Percentiles rank a stretch among this genome's conserved stretches.
Evolutionary conservation across 1,140 invertebrate species (phyloP).

Genomic region (Drosophila nigromelanica): DNA sequence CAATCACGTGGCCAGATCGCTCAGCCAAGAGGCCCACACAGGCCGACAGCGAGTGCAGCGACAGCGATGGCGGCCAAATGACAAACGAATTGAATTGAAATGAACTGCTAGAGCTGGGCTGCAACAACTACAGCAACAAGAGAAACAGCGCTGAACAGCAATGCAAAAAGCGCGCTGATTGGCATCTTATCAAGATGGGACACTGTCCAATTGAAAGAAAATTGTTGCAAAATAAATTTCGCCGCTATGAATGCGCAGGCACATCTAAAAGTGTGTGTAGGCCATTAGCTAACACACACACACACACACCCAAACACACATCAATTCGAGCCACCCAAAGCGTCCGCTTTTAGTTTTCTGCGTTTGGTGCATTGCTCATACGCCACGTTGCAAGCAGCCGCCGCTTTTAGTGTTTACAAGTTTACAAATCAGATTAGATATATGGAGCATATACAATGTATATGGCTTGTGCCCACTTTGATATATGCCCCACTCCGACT

Average conservation of each 20-base stretch:
- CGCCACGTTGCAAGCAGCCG: slow-evolving; percentile 45
- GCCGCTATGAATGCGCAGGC: slow-evolving; percentile 42
- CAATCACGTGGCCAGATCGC: slow-evolving; percentile 62
- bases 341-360: slow-evolving; percentile 31
- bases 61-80: slow-evolving; percentile 57
- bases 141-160: slow-evolving; percentile 30
- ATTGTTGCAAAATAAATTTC: slow-evolving; percentile 80
- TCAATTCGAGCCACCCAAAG: slow-evolving; percentile 59
- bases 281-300: slow-evolving; percentile 29
- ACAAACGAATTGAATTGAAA: slow-evolving; percentile 82
- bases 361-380: slow-evolving; percentile 52
- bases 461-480: slow-evolving; percentile 51
- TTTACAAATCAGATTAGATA: slow-evolving; percentile 71
- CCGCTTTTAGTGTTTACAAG: slow-evolving; percentile 40
- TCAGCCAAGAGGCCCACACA: slow-evolving; percentile 59
- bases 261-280: slow-evolving; percentile 21
- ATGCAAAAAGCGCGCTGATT: slow-evolving; percentile 75
- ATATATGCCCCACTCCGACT: slow-evolving; percentile 42
- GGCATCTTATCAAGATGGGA: slow-evolving; percentile 83
- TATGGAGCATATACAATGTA: slow-evolving; percentile 48
- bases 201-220: slow-evolving; percentile 81
- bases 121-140: slow-evolving; percentile 11
- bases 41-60: slow-evolving; percentile 11
- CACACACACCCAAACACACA: background rate
- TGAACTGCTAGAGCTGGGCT: slow-evolving; percentile 60